phyloP scores from a whole-genome alignment of 37 sponge, comb jelly and placozoan genomes.

The Ianthella basta region DNA sequence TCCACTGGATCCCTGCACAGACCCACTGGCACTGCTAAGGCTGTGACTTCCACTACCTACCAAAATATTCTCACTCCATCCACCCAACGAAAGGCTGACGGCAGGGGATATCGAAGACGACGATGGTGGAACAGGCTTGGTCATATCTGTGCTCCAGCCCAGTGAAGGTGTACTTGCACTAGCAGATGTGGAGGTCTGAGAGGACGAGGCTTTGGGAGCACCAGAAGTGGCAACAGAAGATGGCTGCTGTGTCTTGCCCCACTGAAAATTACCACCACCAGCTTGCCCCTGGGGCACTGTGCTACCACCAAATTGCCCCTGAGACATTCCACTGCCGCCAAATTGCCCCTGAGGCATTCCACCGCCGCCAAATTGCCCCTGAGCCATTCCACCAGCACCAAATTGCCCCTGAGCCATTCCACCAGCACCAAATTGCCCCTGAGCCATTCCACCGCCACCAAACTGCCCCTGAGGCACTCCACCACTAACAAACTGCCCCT shows the following conservation, averaged over 20 bases:
- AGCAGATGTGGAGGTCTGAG: not conserved
- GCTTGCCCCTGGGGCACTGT: not conserved
- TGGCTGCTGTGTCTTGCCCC: not conserved
- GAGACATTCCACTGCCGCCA: not conserved
- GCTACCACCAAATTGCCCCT: not conserved
- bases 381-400: not conserved
- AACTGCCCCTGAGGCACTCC: not conserved
- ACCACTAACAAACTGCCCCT: not conserved
- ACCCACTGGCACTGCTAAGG: not conserved
- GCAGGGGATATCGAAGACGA: not conserved
- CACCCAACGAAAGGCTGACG: not conserved
- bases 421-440: slow-evolving; percentile 9
- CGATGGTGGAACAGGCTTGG: not conserved
- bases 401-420: not conserved
- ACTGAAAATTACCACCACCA: not conserved
- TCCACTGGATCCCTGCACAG: not conserved
- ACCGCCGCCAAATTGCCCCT: not conserved
- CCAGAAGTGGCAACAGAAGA: not conserved
- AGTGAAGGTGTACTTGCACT: not conserved
- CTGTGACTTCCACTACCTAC: too few relatives aligned
- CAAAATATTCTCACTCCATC: not conserved
- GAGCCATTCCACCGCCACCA: not conserved
- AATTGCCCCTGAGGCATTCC: not conserved
- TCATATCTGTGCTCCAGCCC: not conserved
- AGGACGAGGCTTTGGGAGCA: too few relatives aligned